Conservation (phyloP, 1,140 invertebrate genomes). For the Ostrea edulis region DNA sequence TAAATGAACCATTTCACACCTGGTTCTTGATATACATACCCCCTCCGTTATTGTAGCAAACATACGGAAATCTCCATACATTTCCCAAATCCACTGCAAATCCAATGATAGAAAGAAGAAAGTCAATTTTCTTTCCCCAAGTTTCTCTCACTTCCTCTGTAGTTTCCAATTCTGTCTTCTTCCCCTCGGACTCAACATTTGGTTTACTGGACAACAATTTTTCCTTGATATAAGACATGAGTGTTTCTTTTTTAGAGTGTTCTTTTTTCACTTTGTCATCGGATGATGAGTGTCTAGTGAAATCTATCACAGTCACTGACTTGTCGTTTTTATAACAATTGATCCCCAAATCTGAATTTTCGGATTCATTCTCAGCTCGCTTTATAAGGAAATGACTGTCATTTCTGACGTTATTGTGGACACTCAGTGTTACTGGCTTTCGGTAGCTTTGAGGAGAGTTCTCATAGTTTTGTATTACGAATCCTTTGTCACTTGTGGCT, state of each 20-base stretch:
- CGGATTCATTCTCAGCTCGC: not conserved
- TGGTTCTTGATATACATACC: slow-evolving; percentile 79
- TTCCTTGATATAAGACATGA: slow-evolving; percentile 20
- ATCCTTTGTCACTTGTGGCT: not conserved
- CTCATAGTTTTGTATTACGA: not conserved
- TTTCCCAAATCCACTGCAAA: slow-evolving; percentile 87
- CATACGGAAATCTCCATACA: slow-evolving; percentile 96
- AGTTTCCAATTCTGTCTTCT: not conserved
- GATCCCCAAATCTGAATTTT: slow-evolving; percentile 19
- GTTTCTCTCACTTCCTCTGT: slow-evolving; percentile 63
- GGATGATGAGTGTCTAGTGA: not conserved
- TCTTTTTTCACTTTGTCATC: not conserved
- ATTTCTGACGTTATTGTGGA: not conserved
- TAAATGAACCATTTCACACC: slow-evolving; percentile 17
- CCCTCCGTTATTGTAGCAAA: slow-evolving; percentile 96
- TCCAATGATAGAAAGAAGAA: slow-evolving; percentile 81
- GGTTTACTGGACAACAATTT: slow-evolving; percentile 4
- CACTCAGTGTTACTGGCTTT: not conserved
- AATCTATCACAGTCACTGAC: not conserved
- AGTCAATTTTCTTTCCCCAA: slow-evolving; percentile 81
- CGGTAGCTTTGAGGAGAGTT: not conserved
- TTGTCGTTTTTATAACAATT: not conserved
- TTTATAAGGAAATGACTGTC: not conserved
- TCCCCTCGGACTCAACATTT: not conserved
- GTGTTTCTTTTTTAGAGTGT: not conserved